Evolutionary conservation across 2,113 vertebrate species (phyloP).

Genomic region (Sciurus niger): DNA sequence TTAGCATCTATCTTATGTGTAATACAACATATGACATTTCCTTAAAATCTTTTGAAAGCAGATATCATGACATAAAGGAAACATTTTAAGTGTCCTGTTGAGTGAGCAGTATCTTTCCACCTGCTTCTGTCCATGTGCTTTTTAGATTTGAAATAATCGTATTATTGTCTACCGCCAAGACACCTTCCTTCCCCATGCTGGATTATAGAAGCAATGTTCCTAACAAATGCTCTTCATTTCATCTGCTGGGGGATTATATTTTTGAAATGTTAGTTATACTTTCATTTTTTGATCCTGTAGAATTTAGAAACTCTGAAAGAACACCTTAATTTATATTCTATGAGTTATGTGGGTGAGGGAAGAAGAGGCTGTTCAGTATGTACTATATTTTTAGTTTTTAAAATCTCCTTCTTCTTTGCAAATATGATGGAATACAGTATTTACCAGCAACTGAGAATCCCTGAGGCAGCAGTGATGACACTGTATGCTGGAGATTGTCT

Average conservation of each 20-base stretch:
- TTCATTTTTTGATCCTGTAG: neutral
- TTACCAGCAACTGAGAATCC: constrained; percentile 11
- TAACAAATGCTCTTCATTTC: neutral
- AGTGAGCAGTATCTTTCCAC: neutral
- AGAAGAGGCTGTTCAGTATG: neutral
- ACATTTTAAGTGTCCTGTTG: neutral
- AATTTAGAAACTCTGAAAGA: constrained; percentile 60
- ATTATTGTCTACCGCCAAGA: neutral
- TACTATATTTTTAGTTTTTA: neutral
- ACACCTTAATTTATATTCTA: constrained; percentile 62
- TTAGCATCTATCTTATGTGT: neutral
- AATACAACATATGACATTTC: neutral
- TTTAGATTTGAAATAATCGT: neutral
- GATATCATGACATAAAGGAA: neutral
- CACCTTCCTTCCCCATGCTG: neutral
- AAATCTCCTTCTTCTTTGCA: neutral
- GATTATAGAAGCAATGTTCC: neutral
- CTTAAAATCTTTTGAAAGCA: neutral
- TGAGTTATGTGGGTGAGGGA: constrained; percentile 5
- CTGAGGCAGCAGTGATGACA: neutral
- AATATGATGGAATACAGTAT: neutral
- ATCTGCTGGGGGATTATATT: neutral
- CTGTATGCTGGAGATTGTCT: neutral
- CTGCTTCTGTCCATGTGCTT: neutral
- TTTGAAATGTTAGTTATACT: constrained; percentile 46